Percentiles rank a stretch among this genome's conserved stretches.
Evolutionary conservation across 2,113 vertebrate species (phyloP).

Genomic region (Cyprinodon variegatus): DNA sequence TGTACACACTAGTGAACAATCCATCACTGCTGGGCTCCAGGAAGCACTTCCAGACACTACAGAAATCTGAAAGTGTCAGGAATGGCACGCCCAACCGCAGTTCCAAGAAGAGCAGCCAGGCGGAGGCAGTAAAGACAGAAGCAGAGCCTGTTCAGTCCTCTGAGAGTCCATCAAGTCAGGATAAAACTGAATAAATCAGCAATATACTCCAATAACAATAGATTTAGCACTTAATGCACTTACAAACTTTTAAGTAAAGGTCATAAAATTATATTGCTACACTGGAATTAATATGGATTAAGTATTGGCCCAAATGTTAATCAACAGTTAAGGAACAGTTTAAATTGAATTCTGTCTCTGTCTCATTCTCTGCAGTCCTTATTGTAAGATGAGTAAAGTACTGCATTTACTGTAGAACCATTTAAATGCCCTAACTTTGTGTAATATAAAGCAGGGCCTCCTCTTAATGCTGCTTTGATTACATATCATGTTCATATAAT

Average conservation of each 20-base stretch:
- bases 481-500: too few relatives aligned
- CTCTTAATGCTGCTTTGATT: neutral
- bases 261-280: neutral
- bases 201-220: neutral
- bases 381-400: neutral
- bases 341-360: neutral
- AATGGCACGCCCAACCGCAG: conserved; percentile 71
- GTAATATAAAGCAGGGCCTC: neutral
- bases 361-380: neutral
- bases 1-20: conserved; percentile 89
- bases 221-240: neutral
- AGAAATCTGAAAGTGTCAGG: conserved; percentile 26
- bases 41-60: conserved; percentile 75
- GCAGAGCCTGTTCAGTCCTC: conserved; percentile 15
- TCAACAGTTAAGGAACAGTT: neutral
- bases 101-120: conserved; percentile 41
- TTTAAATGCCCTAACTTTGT: neutral
- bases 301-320: neutral
- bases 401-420: neutral
- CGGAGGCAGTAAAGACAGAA: neutral
- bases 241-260: neutral
- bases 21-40: conserved; percentile 83
- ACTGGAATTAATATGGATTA: neutral
- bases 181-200: conserved; percentile 34
- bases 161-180: conserved; percentile 22